Base-by-base conservation (phyloP, 2,797 vertebrate genomes). In the Poliocrania exsul region DNA sequence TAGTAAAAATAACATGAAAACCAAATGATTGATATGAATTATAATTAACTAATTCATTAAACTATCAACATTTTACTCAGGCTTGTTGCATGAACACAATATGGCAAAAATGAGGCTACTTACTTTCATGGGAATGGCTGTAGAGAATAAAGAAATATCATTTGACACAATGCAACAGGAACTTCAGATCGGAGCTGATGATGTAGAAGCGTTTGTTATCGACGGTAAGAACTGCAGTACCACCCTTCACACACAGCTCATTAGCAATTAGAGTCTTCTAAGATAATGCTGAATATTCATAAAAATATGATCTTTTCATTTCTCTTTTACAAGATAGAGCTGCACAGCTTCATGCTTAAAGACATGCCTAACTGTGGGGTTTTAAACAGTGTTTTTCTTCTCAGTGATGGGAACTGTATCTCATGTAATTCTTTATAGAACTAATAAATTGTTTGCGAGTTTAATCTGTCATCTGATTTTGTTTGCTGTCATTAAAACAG, bases 121-220 rank as follows among this genome's bases (percentile, higher is more conserved):
- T 85, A 99, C 99, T 29, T 99, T 99, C 96, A 99, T 99, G 99
- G 99, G 99, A 92, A 99, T 99, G 99, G 99, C 99, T 29, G 99
- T 99, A 80, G 99, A 99, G 97, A 99, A 98, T 96, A 99, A 99
- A 97, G 99, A 99, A 96, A 98, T 99, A 95, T 99, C 98, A 25
- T 99, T 99, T 93, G 99, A 99, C 89, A 99, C 98, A 66, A 99
- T 99, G 98, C 98, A 99, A 78, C 99, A 99, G 97, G 99, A 99
- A 93, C 99, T 99, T 94, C 99, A 99, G 97, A 98, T 99, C 7
- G 98, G 98, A 79, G 98, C 98, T 6, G 99, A 99, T 37, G 99
- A 99, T 31, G 99, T 99, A 14, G 99, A 99, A 97, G 99, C 99
- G 6, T 99, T 99, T 96, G 99, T 99, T 94, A 99, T 99, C 93